These are phyloP conservation scores for Lacerta viridis DNA, from an alignment of 2,797 vertebrate genomes.

Conservation along the genomic window DNA sequence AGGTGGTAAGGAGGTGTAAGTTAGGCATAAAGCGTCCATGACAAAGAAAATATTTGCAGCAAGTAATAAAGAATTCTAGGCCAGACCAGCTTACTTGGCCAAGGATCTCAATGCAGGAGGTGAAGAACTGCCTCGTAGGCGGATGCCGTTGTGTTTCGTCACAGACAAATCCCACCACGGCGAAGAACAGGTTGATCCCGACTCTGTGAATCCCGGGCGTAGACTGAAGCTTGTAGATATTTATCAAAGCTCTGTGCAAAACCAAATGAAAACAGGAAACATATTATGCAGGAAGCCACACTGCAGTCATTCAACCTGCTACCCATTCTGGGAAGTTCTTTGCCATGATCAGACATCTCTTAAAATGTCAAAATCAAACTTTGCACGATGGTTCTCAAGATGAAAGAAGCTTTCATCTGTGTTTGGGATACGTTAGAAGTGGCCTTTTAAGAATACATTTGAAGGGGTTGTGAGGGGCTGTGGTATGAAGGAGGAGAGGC, in stretches of 20 bases:
- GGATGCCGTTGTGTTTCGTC: constrained; percentile 96
- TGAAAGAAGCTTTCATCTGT: no score
- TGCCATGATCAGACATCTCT: background rate
- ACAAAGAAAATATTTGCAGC: no score
- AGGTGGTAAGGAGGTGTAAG: no score
- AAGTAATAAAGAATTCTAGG: background rate
- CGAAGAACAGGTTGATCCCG: constrained; percentile 92
- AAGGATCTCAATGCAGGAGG: constrained; percentile 95
- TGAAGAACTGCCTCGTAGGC: constrained; percentile 95
- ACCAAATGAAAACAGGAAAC: background rate
- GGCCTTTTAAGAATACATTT: no score
- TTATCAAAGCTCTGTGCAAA: constrained; percentile 89
- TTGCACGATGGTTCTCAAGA: no score
- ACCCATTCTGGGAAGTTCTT: background rate
- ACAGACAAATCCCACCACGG: constrained; percentile 91
- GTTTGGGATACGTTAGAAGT: no score
- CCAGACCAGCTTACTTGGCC: constrained; percentile 87
- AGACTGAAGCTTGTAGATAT: constrained; percentile 90
- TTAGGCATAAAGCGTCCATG: no score
- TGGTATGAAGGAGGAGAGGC: no score
- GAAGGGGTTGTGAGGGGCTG: no score
- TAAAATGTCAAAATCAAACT: no score
- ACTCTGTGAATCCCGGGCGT: constrained; percentile 88
- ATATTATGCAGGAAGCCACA: background rate
- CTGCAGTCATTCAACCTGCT: background rate